Evolutionary conservation across 2,113 vertebrate genomes (phyloP), one percentile per base, ranked within the genome.

Genomic region (Pseudonaja textilis): DNA sequence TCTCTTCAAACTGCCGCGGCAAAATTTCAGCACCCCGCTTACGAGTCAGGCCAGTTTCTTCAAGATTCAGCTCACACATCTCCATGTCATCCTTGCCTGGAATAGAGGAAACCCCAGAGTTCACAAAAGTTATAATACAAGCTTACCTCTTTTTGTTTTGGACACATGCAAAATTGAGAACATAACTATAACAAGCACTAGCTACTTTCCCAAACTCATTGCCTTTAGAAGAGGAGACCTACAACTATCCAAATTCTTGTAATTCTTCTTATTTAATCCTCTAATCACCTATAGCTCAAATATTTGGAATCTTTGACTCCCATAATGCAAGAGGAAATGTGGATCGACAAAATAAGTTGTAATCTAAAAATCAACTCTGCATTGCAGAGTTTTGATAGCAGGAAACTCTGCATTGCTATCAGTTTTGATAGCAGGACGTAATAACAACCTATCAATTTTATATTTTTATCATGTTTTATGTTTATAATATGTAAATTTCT

Each of bases 61-160:
- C 99, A 56, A 99, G 98, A 85, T 98, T 99, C 93, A 99, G 97
- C 98, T 99, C 99, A 4, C 99, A 99, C 99, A 99, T 99, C 97
- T 99, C 99, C 98, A 99, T 99, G 94, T 99, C 99, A 91, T 99
- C 99, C 94, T 99, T 99, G 25, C 99, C 99, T 99, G 96, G 45
- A 96, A 59, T 0, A 0, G 42, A 61, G 25, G 59, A 89, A 89
- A 52, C 2, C 3, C 4, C 47, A 64, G 22, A 87, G 55, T 93
- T 93, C 10, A 90, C 7, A 42, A 87, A 86, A 81, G 34, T 81
- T 81, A 39, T 42, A 81, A 85, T 34, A 22, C 56, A 50, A 23
- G 6, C 26, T 57, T 22, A 4, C 12, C 3, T 64, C n/a, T 90
- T 90, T 55, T 20, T 25, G 1, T n/a, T 56, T 91, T 92, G 20